Conservation (phyloP, 2,888 invertebrate genomes). For the Acholoe squamosa region DNA sequence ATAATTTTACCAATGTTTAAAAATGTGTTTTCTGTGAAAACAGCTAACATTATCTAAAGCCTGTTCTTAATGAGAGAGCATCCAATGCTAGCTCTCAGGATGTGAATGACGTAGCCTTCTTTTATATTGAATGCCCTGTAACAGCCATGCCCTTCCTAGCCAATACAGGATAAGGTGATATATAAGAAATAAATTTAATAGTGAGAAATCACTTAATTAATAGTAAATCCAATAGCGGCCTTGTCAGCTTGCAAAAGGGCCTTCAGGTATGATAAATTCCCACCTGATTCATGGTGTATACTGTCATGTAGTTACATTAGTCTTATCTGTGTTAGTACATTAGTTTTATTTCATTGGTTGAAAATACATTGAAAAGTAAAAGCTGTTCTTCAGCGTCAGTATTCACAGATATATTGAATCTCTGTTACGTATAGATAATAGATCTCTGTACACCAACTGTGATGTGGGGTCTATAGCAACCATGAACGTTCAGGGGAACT, state of each 20-base stretch:
- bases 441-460: neutral
- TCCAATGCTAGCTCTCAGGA: neutral
- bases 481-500: neutral
- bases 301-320: neutral
- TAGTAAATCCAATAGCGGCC: constrained; percentile 26
- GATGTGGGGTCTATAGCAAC: neutral
- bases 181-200: neutral
- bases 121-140: neutral
- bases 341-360: neutral
- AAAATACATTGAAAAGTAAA: neutral
- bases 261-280: neutral
- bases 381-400: no score
- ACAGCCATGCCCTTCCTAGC: neutral
- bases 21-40: constrained; percentile 12
- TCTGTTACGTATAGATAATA: neutral
- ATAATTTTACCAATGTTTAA: neutral
- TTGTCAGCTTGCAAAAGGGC: constrained; percentile 53
- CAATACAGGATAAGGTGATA: neutral
- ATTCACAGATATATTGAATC: neutral
- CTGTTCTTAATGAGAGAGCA: no score
- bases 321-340: neutral
- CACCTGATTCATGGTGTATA: neutral
- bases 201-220: neutral
- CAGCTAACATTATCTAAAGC: neutral
- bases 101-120: neutral